A percentile compares a stretch with the other conserved stretches of the same genome.
Conservation (phyloP, 2,888 invertebrate genomes). For the Amphipyra berbera region DNA sequence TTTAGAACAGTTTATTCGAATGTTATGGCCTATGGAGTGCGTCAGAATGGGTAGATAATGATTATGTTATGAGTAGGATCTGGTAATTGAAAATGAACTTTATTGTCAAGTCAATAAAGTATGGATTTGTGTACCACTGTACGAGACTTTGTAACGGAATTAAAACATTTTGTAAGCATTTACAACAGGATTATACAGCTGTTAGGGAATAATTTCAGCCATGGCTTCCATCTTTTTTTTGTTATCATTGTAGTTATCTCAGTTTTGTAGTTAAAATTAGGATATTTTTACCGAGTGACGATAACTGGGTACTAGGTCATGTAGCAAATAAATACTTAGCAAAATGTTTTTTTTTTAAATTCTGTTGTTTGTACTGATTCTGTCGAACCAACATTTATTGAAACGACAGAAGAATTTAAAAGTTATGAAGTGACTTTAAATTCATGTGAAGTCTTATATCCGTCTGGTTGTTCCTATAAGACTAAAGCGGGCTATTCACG, state of each 20-base stretch:
- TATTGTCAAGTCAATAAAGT: slow-evolving; percentile 49
- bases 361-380: slow-evolving; percentile 54
- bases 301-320: slow-evolving; percentile 65
- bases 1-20: slow-evolving; percentile 40
- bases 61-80: slow-evolving; percentile 35
- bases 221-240: slow-evolving; percentile 45
- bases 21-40: slow-evolving; percentile 44
- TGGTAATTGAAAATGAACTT: slow-evolving; percentile 41
- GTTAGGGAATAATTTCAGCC: slow-evolving; percentile 49
- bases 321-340: slow-evolving; percentile 60
- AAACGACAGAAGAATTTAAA: slow-evolving; percentile 34
- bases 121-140: slow-evolving; percentile 79
- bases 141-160: slow-evolving; percentile 75
- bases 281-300: slow-evolving; percentile 65
- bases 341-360: slow-evolving; percentile 48
- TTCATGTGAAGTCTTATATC: slow-evolving; percentile 15
- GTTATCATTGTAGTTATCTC: slow-evolving; percentile 33
- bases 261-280: slow-evolving; percentile 51
- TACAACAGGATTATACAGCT: slow-evolving; percentile 55
- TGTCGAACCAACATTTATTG: slow-evolving; percentile 31
- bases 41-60: slow-evolving; percentile 25
- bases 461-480: slow-evolving; percentile 36
- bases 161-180: slow-evolving; percentile 69
- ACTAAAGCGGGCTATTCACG: slow-evolving; percentile 38
- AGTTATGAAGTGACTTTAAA: slow-evolving; percentile 33